These are phyloP conservation scores for Enteromius paludinosus DNA, from an alignment of 2,797 vertebrate species.

Conservation along the genomic window DNA sequence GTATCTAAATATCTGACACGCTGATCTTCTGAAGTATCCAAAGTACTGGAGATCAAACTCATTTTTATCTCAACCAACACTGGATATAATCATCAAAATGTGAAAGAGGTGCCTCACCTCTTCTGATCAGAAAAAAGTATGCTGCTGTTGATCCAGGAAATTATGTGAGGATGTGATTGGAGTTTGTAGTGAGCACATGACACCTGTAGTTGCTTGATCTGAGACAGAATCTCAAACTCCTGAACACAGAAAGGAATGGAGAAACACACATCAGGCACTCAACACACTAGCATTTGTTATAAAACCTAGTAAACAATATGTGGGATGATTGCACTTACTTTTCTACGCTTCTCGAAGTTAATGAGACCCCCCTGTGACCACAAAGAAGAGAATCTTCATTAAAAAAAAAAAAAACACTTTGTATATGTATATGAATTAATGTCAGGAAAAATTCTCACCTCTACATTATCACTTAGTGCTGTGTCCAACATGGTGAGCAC, in stretches of 20 bases:
- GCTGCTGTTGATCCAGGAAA: slow-evolving; percentile 77
- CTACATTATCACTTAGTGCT: slow-evolving; percentile 82
- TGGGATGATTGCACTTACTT: slow-evolving; percentile 75
- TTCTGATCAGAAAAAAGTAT: slow-evolving; percentile 84
- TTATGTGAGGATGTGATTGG: slow-evolving; percentile 66
- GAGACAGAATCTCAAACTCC: slow-evolving; percentile 89
- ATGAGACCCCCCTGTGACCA: slow-evolving; percentile 82
- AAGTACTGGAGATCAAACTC: not conserved
- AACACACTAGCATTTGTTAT: not conserved
- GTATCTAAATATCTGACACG: slow-evolving; percentile 5
- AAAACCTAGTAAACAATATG: not conserved
- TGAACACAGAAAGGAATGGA: slow-evolving; percentile 56
- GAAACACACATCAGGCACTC: not conserved
- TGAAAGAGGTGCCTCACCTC: slow-evolving; percentile 75
- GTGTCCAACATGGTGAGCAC: slow-evolving; percentile 92
- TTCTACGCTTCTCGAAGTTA: slow-evolving; percentile 91
- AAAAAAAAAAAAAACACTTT: not conserved
- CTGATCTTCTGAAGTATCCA: not conserved
- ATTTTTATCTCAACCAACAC: not conserved
- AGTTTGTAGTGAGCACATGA: slow-evolving; percentile 82
- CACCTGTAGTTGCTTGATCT: slow-evolving; percentile 84
- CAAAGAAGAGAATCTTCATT: slow-evolving; percentile 6
- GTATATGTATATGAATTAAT: not conserved
- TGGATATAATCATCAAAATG: no score
- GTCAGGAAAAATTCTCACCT: slow-evolving; percentile 70